phyloP scores from a whole-genome alignment of 2,888 invertebrate genomes.

The Hypomecis atomaria region DNA sequence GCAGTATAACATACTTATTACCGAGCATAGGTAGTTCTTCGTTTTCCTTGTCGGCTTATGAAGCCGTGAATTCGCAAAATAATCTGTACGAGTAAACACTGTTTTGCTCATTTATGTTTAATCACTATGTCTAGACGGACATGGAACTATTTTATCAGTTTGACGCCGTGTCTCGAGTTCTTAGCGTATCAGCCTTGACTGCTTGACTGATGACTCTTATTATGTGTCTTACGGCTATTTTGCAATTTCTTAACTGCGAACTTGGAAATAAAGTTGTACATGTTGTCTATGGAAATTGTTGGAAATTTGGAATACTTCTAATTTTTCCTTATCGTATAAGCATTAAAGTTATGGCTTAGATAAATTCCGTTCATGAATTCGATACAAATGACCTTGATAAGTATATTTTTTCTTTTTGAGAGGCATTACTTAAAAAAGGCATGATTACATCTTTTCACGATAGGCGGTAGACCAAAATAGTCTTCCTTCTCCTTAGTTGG shows the following conservation, averaged over 20 bases:
- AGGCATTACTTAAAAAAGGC: slow-evolving; percentile 42
- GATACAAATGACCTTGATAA: too few relatives aligned
- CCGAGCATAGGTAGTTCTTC: neutral
- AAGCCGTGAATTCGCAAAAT: slow-evolving; percentile 5
- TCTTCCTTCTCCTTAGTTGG: slow-evolving; percentile 38
- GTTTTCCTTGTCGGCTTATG: slow-evolving; percentile 5
- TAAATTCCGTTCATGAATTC: too few relatives aligned
- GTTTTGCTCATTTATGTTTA: slow-evolving; percentile 4
- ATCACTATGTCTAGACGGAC: slow-evolving; percentile 24
- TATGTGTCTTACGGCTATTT: slow-evolving; percentile 48
- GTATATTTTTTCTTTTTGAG: too few relatives aligned
- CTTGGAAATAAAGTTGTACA: slow-evolving; percentile 3
- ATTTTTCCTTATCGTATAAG: neutral
- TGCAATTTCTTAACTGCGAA: slow-evolving; percentile 21
- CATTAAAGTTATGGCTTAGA: too few relatives aligned
- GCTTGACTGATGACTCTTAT: slow-evolving; percentile 72
- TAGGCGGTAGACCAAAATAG: slow-evolving; percentile 50
- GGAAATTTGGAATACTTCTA: neutral
- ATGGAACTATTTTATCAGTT: slow-evolving; percentile 17
- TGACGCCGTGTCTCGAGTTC: slow-evolving; percentile 22
- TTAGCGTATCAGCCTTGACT: slow-evolving; percentile 65
- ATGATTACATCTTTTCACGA: slow-evolving; percentile 32
- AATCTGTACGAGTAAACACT: slow-evolving; percentile 10
- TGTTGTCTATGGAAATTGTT: too few relatives aligned
- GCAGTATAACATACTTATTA: neutral